Evolutionary conservation across 53 echinoderm and acorn worm species (phyloP).

Genomic region (Echinarachnius parma): DNA sequence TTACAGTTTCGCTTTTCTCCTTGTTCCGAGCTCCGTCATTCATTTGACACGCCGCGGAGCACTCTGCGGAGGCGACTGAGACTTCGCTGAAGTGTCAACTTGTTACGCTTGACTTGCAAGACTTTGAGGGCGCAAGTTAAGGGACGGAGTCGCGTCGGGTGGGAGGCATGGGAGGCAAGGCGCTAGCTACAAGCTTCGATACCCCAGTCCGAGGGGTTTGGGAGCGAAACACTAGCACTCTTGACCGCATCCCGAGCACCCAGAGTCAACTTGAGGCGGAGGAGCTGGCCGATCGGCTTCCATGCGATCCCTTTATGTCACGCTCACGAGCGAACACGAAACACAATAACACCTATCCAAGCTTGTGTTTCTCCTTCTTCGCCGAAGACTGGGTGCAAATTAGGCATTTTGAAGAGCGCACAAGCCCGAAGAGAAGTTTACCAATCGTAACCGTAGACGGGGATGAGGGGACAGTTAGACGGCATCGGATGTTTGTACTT

Average conservation of each 20-base stretch:
- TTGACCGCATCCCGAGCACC: slow-evolving; percentile 48
- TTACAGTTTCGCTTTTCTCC: too few species aligned
- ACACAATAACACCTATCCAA: slow-evolving; percentile 49
- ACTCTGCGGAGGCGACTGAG: slow-evolving; percentile 46
- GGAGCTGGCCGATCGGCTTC: slow-evolving; percentile 5
- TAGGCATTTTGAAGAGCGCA: slow-evolving; percentile 49
- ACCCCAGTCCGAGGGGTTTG: slow-evolving; percentile 33
- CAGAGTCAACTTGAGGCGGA: slow-evolving; percentile 28
- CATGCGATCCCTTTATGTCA: slow-evolving; percentile 49
- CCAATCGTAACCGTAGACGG: slow-evolving; percentile 33
- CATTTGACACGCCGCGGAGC: slow-evolving; percentile 43
- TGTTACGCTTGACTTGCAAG: slow-evolving; percentile 43
- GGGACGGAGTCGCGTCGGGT: slow-evolving; percentile 23
- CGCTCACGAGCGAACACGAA: slow-evolving; percentile 45
- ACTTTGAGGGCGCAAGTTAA: slow-evolving; percentile 28
- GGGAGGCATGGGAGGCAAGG: slow-evolving; percentile 5
- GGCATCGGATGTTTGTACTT: slow-evolving; percentile 34
- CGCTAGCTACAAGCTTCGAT: slow-evolving; percentile 14
- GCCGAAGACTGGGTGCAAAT: slow-evolving; percentile 50
- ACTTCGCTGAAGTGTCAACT: slow-evolving; percentile 47
- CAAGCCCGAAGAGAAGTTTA: slow-evolving; percentile 44
- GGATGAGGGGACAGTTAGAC: slow-evolving; percentile 16
- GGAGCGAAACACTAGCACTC: slow-evolving; percentile 44
- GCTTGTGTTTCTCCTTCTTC: slow-evolving; percentile 42
- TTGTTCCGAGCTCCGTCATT: slow-evolving; percentile 31